Conservation (phyloP, 1,140 invertebrate genomes). For the Bathynomus jamesi region DNA sequence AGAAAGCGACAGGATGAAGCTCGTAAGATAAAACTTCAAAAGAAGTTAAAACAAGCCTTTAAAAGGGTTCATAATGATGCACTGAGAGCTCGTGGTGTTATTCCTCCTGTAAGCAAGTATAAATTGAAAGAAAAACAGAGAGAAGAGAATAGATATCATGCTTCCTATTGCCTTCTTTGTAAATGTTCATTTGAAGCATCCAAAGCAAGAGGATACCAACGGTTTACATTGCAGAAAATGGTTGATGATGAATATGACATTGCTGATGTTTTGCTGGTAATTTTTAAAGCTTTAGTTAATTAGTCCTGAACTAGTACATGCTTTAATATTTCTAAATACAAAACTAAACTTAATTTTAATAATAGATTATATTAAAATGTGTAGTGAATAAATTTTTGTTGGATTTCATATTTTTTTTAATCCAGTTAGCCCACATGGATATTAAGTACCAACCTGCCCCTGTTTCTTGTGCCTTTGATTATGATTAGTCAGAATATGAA, state of each 20-base stretch:
- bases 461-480: no score
- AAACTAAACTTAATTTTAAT: no score
- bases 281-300: no score
- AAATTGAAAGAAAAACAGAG: neutral
- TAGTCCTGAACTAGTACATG: no score
- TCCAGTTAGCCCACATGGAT: no score
- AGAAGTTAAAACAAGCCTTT: neutral
- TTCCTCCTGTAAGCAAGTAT: neutral
- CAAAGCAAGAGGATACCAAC: neutral
- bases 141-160: neutral
- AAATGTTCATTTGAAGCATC: neutral
- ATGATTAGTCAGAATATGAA: no score
- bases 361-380: no score
- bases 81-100: neutral
- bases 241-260: neutral
- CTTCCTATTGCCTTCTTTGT: neutral
- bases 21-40: neutral
- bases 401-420: no score
- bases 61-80: neutral
- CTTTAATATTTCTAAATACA: no score
- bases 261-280: neutral
- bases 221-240: neutral
- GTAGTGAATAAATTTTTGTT: no score
- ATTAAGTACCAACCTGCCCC: no score
- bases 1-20: neutral